Evolutionary conservation across 2,888 invertebrate genomes (phyloP).

Genomic region (Hirtodrosophila alboralis): DNA sequence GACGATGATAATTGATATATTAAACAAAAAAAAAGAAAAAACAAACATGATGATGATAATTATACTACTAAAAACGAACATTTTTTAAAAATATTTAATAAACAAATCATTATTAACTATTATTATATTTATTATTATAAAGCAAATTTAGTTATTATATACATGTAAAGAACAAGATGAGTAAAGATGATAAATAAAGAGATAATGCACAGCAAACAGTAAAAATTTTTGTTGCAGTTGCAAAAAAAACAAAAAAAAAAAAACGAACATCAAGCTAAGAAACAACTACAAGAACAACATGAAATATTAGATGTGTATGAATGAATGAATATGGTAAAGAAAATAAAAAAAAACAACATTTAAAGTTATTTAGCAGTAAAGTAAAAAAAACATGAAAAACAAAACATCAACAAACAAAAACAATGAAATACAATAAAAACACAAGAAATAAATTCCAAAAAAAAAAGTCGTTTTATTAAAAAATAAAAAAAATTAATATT

Average conservation of each 20-base stretch:
- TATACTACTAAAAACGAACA: constrained; percentile 74
- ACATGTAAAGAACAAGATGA: constrained; percentile 69
- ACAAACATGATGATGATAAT: constrained; percentile 62
- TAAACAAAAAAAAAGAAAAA: too few relatives aligned
- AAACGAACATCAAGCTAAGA: constrained; percentile 20
- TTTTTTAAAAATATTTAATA: constrained; percentile 80
- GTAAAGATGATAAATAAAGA: constrained; percentile 57
- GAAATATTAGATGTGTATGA: constrained; percentile 26
- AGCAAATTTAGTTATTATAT: constrained; percentile 77
- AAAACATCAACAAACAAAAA: constrained; percentile 65
- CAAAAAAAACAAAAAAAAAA: too few relatives aligned
- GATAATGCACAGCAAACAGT: constrained; percentile 57
- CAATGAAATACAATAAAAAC: constrained; percentile 78
- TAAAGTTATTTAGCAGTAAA: constrained; percentile 80
- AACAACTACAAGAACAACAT: constrained; percentile 36
- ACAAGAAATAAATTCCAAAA: constrained; percentile 72
- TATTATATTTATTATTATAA: constrained; percentile 74
- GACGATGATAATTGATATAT: constrained; percentile 49
- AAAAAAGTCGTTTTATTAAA: constrained; percentile 22
- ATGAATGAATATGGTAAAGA: constrained; percentile 66
- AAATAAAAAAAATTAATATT: neutral
- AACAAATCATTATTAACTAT: constrained; percentile 79
- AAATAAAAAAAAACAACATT: constrained; percentile 74
- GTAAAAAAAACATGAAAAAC: constrained; percentile 60
- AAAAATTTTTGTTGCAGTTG: constrained; percentile 53